Evolutionary conservation across 2,888 invertebrate genomes (phyloP), one percentile per base, ranked within the genome.

Genomic region (Hymenopus coronatus): DNA sequence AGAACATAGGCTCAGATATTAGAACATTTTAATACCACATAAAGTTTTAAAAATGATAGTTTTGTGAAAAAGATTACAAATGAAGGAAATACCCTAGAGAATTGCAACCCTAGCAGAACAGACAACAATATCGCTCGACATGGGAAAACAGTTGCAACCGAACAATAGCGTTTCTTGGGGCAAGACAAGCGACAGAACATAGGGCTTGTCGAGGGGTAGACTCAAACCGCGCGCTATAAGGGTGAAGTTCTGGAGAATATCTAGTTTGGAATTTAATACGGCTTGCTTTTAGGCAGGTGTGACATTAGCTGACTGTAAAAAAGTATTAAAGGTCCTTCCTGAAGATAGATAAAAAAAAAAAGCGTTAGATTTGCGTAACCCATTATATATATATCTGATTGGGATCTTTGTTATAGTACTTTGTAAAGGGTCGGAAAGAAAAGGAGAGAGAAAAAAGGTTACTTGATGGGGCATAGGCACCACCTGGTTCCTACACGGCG

Each of bases 381-480:
- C 86, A 86, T 86, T 86, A 46, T 86, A 86, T 86, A 86, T 86
- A 86, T 86, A 81, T 86, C 86, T 86, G 86, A 86, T 86, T 86
- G 86, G 86, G 81, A 86, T 86, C 86, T 86, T 86, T 86, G 86
- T 86, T 86, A 9, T 81, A 28, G 20, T 28, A 28, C 30, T 86
- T 28, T 86, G 28, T 86, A 30, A 81, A 20, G 14, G 54, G 86
- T 70, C 54, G 54, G 46, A 30, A 28, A 86, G 86, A 81, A 81
- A 81, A 81, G 86, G 54, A 70, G 6, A 70, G 54, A 70, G 54
- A 70, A 70, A 70, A 54, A 70, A 70, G 25, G 54, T 70, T 70
- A 70, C 54, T 70, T 70, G 54, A 70, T 70, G 54, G 54, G 25
- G 54, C 54, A 70, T 70, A 70, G 54, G 6, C 20, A 70, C 54